Base-by-base conservation (phyloP, 1,140 invertebrate species). In the Nasonia giraulti region DNA sequence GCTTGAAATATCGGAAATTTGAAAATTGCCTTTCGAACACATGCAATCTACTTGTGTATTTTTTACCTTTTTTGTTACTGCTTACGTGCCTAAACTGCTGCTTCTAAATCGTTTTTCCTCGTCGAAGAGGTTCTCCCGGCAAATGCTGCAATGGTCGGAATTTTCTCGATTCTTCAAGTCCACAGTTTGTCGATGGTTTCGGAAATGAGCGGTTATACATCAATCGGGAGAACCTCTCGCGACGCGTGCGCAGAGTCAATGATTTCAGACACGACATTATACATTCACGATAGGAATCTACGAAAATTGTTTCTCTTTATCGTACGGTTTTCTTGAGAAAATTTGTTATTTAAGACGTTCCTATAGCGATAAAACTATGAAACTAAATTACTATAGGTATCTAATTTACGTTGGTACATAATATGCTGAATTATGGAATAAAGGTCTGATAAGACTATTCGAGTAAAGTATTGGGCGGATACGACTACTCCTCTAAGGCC, bases 401-500 rank as follows among this genome's bases (percentile, higher is more conserved):
- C 83, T 87, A 89, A 88, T 75, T 80, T 73, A 79, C 82, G 1
- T 47, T 40, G 75, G 73, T 78, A 79, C 87, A 82, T 87, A 90
- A 83, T 89, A 87, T 88, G 85, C 84, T 85, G 87, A 87, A 88
- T 89, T 86, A 76, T 88, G 83, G 87, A 91, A 87, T 90, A 88
- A 86, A 86, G 86, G n/a, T 85, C 3, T 47, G 75, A 80, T 90
- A 90, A 88, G 74, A 83, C 87, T 87, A 88, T 87, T 71, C 84
- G 86, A 88, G 88, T 90, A 87, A 89, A 90, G 87, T 90, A 87
- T 91, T 92, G 92, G 92, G 92, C 92, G 92, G 92, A 93, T 93
- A 91, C 89, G 89, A 92, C 91, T 93, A 93, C 40, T 82, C 89
- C 91, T 89, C 92, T 93, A 93, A 93, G 92, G 92, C 92, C 92